These are phyloP conservation scores for Artibeus lituratus DNA, from an alignment of 2,797 vertebrate species.

Conservation along the genomic window DNA sequence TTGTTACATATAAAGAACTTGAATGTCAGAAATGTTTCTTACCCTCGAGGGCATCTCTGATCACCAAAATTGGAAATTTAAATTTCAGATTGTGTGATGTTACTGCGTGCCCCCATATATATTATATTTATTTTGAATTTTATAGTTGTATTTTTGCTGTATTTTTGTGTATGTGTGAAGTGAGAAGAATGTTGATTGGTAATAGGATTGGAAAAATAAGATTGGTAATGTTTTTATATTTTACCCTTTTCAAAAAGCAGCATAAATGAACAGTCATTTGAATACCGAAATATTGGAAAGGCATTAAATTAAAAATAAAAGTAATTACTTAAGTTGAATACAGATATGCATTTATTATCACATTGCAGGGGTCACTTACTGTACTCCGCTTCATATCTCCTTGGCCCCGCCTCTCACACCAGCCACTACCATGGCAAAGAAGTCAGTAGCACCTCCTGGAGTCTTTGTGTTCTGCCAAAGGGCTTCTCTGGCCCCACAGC, in stretches of 20 bases:
- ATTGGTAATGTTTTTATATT: background rate
- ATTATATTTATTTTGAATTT: background rate
- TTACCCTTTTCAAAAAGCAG: background rate
- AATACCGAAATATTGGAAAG: background rate
- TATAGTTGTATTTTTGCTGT: background rate
- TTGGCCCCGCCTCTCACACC: background rate
- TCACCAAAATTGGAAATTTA: background rate
- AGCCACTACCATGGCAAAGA: background rate
- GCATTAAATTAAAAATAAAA: background rate
- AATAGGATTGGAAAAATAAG: background rate
- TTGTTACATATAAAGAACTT: background rate
- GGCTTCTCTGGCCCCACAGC: background rate
- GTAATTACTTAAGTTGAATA: background rate
- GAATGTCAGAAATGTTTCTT: background rate
- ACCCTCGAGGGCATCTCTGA: fast-evolving
- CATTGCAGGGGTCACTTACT: background rate
- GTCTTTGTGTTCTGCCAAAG: background rate
- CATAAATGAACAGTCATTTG: background rate
- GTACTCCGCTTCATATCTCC: fast-evolving
- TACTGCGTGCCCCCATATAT: background rate
- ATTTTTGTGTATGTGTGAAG: background rate
- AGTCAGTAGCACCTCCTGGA: fast-evolving
- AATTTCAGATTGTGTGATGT: background rate
- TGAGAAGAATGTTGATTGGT: background rate
- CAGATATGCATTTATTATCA: background rate